Percentiles rank a stretch among this genome's conserved stretches.
phyloP scores from a whole-genome alignment of 2,797 vertebrate genomes.

The Mallotus villosus region DNA sequence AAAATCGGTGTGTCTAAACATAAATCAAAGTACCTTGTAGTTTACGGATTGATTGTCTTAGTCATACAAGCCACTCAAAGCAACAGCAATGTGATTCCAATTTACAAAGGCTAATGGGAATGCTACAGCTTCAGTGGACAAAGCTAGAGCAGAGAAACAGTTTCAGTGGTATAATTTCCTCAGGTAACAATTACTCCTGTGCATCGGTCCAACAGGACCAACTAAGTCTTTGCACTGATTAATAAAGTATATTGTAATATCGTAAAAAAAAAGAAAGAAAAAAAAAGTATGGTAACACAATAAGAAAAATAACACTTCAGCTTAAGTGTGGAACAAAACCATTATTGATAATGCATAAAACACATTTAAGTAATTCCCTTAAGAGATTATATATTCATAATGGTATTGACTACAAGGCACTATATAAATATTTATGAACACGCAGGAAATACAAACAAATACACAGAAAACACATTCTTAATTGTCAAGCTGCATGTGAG shows the following conservation, averaged over 20 bases:
- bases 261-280: constrained; percentile 18
- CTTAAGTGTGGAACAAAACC: constrained; percentile 46
- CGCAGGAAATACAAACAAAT: constrained; percentile 41
- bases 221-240: constrained; percentile 17
- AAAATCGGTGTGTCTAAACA: not conserved
- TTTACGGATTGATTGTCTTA: constrained; percentile 49
- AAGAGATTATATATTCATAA: constrained; percentile 65
- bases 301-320: constrained; percentile 62
- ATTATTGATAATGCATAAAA: constrained; percentile 49
- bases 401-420: constrained; percentile 74
- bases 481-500: constrained; percentile 73
- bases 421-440: constrained; percentile 75
- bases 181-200: not conserved
- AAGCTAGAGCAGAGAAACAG: not conserved
- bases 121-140: not conserved
- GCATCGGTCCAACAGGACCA: not conserved
- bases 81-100: constrained; percentile 7
- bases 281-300: constrained; percentile 32
- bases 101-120: not conserved
- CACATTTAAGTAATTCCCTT: constrained; percentile 56
- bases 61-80: constrained; percentile 20
- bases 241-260: constrained; percentile 1
- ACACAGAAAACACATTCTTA: constrained; percentile 70
- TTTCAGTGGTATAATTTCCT: not conserved
- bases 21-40: constrained; percentile 11